Percentiles rank a stretch among this genome's conserved stretches.
Evolutionary conservation across 2,113 vertebrate genomes (phyloP).

Genomic region (Colinus virginianus): DNA sequence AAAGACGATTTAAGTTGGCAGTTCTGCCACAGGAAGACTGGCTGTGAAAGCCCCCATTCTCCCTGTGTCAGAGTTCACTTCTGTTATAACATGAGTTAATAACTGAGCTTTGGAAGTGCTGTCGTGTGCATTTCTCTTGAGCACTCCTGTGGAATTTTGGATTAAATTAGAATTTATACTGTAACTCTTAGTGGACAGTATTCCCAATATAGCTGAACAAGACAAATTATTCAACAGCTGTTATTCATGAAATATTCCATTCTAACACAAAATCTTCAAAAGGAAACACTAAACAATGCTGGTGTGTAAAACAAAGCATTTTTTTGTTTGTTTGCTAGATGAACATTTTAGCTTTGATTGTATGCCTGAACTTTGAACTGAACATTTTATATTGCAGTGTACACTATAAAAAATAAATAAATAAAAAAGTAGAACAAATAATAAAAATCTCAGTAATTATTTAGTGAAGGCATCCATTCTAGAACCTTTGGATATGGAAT

Average conservation of each 20-base stretch:
- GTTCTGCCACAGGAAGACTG: not conserved
- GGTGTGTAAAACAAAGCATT: not conserved
- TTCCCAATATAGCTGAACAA: not conserved
- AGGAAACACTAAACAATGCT: not conserved
- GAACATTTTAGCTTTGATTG: not conserved
- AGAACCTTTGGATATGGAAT: not conserved
- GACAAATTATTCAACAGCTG: constrained; percentile 2
- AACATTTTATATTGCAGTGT: not conserved
- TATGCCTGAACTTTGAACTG: not conserved
- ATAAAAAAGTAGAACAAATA: not conserved
- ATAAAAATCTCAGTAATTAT: not conserved
- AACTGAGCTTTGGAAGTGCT: constrained; percentile 1
- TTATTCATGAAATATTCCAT: not conserved
- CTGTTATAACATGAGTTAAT: constrained; percentile 40
- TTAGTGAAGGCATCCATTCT: not conserved
- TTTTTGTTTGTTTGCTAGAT: not conserved
- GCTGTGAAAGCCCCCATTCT: constrained; percentile 44
- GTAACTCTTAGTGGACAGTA: not conserved
- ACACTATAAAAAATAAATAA: not conserved
- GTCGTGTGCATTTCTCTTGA: constrained; percentile 1
- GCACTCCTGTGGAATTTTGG: not conserved
- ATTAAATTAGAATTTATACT: constrained; percentile 38
- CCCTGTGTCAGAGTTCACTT: constrained; percentile 31
- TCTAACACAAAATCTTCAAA: not conserved
- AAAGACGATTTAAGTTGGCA: constrained; percentile 5